phyloP scores from a whole-genome alignment of 1,140 invertebrate genomes.

The Phymorhynchus buccinoides region DNA sequence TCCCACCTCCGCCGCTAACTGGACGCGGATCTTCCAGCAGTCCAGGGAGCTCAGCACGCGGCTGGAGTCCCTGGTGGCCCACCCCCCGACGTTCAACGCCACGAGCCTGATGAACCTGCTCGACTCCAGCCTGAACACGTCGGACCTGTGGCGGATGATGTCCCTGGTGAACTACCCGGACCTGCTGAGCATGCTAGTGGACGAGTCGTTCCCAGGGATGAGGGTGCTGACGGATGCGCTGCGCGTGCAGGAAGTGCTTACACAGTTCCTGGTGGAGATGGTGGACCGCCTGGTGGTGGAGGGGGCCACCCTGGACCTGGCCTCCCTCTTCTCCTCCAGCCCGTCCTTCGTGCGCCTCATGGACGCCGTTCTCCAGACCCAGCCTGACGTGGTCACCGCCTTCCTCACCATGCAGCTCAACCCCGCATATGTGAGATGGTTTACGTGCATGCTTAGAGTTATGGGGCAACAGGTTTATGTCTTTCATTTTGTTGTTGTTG shows the following conservation, averaged over 20 bases:
- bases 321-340: conserved; percentile 38
- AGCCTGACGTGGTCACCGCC: conserved; percentile 39
- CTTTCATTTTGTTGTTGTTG: too few species aligned
- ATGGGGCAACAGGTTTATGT: too few species aligned
- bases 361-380: conserved; percentile 26
- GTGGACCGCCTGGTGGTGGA: conserved; percentile 21
- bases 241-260: neutral
- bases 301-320: conserved; percentile 42
- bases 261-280: conserved; percentile 34
- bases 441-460: neutral
- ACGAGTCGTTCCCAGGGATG: conserved; percentile 24
- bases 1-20: conserved; percentile 37
- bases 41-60: conserved; percentile 36
- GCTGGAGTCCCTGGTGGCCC: conserved; percentile 34
- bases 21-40: conserved; percentile 41
- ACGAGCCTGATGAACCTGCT: neutral
- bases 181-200: neutral
- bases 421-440: conserved; percentile 32
- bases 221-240: neutral
- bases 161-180: neutral
- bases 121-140: conserved; percentile 3
- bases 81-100: conserved; percentile 38
- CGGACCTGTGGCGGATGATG: conserved; percentile 35
- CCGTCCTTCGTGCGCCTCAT: conserved; percentile 34
- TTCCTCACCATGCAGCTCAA: conserved; percentile 31